Base-by-base conservation (phyloP, 35 echinoderm and acorn worm species). In the Apostichopus parvimensis region DNA sequence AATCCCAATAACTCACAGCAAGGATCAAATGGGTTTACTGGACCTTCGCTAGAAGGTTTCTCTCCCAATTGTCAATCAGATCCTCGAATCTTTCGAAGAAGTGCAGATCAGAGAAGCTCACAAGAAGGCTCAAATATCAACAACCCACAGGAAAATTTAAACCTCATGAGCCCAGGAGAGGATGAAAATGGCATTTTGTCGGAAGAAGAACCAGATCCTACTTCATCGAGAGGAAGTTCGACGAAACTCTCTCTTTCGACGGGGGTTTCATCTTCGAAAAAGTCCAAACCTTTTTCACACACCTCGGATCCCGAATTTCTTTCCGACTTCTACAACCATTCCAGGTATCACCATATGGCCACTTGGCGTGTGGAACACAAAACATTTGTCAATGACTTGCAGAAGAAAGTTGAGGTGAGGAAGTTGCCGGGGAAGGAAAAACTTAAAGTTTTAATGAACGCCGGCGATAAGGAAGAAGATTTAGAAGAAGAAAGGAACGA, bases 331-430 rank as follows among this genome's bases (percentile, higher is more conserved):
- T 88, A 73, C 62, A 60, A 25, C 34, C 20, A 88, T 73, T 88
- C 86, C 8, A 71, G 62, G 62, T 88, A 66, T 45, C 86, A 88
- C 60, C 64, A 88, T 34, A 53, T 88, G 57, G 90, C 97, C 58
- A 99, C 95, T 10, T 99, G 97, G 97, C 92, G 93, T 53, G 95
- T 91, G 1, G 97, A 99, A 77, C 94, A 79, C 81, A 99, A 95
- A 86, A 91, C 82, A 1, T 94, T 93, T 26, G 93, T 99, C 1
- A 96, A 93, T 57, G 77, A 86, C 26, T 87, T 99, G 79, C 97
- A 99, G 59, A 45, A 45, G 34, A 93, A 77, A 54, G 72, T 77
- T 11, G 97, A 93, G 2, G 89, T 92, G 79, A 93, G 25, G 28
- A 92, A 61, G 1, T 95, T 99, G 88, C 93, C 97, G 9, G 97